A percentile compares a stretch with the other conserved stretches of the same genome.
Conservation (phyloP, 2,113 vertebrate species). For the Ochotona curzoniae region DNA sequence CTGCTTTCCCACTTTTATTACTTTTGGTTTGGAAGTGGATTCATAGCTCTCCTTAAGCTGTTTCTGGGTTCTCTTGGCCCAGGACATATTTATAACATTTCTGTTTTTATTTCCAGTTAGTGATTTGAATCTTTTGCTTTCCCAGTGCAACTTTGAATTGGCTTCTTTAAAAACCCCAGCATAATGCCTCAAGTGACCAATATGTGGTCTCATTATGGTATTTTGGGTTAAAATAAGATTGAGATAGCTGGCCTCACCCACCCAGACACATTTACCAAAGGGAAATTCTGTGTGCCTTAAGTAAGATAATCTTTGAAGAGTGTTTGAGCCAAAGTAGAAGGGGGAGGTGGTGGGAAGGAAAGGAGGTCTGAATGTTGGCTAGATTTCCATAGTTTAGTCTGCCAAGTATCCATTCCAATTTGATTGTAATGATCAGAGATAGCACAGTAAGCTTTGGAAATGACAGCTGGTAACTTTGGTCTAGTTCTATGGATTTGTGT, state of each 20-base stretch:
- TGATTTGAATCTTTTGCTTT: constrained; percentile 66
- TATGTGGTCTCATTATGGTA: constrained; percentile 66
- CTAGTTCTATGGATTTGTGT: constrained; percentile 19
- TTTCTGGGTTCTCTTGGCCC: constrained; percentile 41
- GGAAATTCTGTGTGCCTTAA: constrained; percentile 51
- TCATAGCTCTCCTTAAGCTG: background rate
- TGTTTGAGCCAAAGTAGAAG: constrained; percentile 31
- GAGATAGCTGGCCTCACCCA: constrained; percentile 58
- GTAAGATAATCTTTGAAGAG: constrained; percentile 37
- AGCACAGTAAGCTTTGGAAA: constrained; percentile 35
- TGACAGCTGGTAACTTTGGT: constrained; percentile 33
- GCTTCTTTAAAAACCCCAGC: constrained; percentile 54
- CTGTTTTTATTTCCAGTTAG: constrained; percentile 71
- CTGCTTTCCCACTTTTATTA: constrained; percentile 26
- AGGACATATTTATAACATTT: constrained; percentile 47
- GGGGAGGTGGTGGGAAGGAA: no score
- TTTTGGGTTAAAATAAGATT: constrained; percentile 72
- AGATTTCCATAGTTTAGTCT: constrained; percentile 48
- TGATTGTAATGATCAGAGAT: constrained; percentile 23
- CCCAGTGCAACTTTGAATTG: constrained; percentile 50
- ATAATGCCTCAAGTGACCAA: constrained; percentile 66
- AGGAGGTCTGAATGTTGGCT: constrained; percentile 32
- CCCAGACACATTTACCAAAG: constrained; percentile 49
- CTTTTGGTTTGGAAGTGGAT: constrained; percentile 39
- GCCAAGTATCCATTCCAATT: constrained; percentile 38